A percentile compares a stretch with the other conserved stretches of the same genome.
Evolutionary conservation across 2,113 vertebrate genomes (phyloP).

Genomic region (Probosciger aterrimus): DNA sequence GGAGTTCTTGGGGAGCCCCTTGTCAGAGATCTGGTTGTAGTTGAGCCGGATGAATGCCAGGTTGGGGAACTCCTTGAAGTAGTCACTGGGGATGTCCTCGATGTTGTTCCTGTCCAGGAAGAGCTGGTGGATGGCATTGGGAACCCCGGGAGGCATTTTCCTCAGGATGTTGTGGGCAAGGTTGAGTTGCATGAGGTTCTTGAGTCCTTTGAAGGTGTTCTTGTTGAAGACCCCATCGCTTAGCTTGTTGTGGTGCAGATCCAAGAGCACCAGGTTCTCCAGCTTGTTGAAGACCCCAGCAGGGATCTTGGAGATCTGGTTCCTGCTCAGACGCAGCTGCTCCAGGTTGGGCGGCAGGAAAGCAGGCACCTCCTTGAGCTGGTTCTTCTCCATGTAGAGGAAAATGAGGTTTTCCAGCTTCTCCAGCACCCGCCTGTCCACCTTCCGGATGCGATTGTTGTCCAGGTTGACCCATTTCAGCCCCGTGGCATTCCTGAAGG

Average conservation of each 20-base stretch:
- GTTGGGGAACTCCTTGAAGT: conserved; percentile 87
- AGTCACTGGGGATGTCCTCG: conserved; percentile 86
- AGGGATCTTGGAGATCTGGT: conserved; percentile 90
- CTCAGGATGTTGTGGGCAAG: conserved; percentile 88
- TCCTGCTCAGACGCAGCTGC: conserved; percentile 89
- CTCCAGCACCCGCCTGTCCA: conserved; percentile 87
- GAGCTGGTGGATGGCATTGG: conserved; percentile 85
- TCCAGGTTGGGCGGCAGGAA: conserved; percentile 88
- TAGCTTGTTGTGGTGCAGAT: conserved; percentile 92
- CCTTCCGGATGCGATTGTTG: conserved; percentile 89
- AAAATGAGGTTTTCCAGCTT: conserved; percentile 87
- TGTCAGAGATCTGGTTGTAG: conserved; percentile 91
- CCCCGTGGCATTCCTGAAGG: conserved; percentile 87
- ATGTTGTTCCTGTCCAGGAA: conserved; percentile 95
- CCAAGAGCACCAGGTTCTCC: conserved; percentile 87
- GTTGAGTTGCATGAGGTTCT: conserved; percentile 93
- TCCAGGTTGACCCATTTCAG: conserved; percentile 93
- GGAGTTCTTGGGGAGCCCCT: conserved; percentile 86
- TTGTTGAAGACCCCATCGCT: conserved; percentile 85
- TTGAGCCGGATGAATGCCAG: conserved; percentile 92
- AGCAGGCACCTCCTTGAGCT: conserved; percentile 87
- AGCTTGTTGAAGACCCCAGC: conserved; percentile 85
- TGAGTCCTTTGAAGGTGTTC: conserved; percentile 91
- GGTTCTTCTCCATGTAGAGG: conserved; percentile 89
- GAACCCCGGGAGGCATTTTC: conserved; percentile 90